Conservation (phyloP, 2,113 vertebrate genomes). For the Rostratula benghalensis region DNA sequence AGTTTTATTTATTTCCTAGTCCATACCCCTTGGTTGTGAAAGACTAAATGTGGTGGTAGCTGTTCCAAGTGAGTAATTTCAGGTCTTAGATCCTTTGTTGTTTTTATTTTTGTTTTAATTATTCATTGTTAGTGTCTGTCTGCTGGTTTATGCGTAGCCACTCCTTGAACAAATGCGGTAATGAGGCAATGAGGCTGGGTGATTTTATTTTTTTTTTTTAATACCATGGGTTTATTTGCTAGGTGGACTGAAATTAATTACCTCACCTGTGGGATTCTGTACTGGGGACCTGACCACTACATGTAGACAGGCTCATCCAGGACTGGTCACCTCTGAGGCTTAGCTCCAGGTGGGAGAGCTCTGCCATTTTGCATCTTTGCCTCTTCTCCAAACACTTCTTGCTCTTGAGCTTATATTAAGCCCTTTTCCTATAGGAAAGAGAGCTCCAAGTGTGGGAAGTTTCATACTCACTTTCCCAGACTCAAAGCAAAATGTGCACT, state of each 20-base stretch:
- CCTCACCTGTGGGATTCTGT: no score
- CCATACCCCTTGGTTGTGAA: background rate
- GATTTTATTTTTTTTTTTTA: background rate
- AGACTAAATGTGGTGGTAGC: background rate
- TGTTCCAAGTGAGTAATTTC: slow-evolving; percentile 15
- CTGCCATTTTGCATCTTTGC: background rate
- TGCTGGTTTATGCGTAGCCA: background rate
- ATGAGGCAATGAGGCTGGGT: fast-evolving
- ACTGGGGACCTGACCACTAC: no score
- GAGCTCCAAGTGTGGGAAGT: background rate
- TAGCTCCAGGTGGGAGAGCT: no score
- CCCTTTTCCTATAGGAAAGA: background rate
- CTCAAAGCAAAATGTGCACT: background rate
- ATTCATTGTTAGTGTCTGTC: background rate
- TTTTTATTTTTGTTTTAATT: slow-evolving; percentile 22
- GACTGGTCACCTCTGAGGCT: no score
- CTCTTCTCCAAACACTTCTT: background rate
- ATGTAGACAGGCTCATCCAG: no score
- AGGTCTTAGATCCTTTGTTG: background rate
- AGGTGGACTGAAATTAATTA: background rate
- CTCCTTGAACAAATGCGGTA: background rate
- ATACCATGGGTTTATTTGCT: background rate
- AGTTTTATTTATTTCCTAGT: slow-evolving; percentile 35
- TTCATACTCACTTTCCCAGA: background rate
- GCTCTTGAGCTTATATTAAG: background rate